Conservation (phyloP, 2,797 vertebrate genomes). For the Xiphophorus birchmanni region DNA sequence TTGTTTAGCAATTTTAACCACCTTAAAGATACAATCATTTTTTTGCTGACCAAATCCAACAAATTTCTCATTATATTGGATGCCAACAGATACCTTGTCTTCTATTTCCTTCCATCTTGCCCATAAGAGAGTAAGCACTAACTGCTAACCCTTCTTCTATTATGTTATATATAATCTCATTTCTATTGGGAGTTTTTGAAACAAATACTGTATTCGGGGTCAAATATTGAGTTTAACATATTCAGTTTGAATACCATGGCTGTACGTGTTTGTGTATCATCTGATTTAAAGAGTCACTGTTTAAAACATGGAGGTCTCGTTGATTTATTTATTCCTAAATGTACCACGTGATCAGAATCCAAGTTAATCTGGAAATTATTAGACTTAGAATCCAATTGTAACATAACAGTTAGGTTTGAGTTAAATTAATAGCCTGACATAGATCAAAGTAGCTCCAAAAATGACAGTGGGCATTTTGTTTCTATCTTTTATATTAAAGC, state of each 20-base stretch:
- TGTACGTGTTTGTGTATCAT: not conserved
- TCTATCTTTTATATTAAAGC: not conserved
- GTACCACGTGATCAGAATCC: not conserved
- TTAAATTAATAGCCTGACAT: too few relatives aligned
- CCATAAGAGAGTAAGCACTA: not conserved
- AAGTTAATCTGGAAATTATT: not conserved
- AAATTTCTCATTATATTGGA: not conserved
- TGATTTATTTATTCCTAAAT: not conserved
- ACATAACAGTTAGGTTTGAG: too few relatives aligned
- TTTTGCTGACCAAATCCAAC: not conserved
- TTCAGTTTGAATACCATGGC: not conserved
- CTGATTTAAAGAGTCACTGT: not conserved
- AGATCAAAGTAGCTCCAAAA: not conserved
- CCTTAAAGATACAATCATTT: not conserved
- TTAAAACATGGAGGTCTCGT: not conserved
- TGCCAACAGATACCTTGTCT: too few relatives aligned
- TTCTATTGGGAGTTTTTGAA: not conserved
- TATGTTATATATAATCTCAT: not conserved
- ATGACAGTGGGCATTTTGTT: not conserved
- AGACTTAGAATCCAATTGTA: not conserved
- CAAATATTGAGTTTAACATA: not conserved
- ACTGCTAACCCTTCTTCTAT: not conserved
- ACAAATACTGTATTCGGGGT: not conserved
- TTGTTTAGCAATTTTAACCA: too few relatives aligned
- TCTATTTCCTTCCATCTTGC: not conserved